Evolutionary conservation across 2,797 vertebrate genomes (phyloP), one percentile per base, ranked within the genome.

Genomic region (Liparis tanakae): DNA sequence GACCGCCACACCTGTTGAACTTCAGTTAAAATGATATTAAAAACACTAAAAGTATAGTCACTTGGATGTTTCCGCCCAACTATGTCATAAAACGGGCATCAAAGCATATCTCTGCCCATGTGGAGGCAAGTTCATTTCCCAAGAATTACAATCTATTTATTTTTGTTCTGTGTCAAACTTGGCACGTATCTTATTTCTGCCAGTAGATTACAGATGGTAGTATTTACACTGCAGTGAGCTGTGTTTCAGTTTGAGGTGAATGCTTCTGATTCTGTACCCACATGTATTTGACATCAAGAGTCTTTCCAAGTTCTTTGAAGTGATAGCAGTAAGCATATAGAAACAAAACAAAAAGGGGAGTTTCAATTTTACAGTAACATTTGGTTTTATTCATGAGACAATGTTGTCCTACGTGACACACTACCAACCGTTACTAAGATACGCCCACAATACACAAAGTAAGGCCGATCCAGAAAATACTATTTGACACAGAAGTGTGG

Each of bases 1-100:
- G 68, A 85, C 72, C 43, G 44, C 64, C 67, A 87, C 75, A 30
- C 25, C 48, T 83, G 78, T 81, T 84, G 59, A 70, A 71, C 20
- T 53, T 36, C 13, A 54, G 18, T 41, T 60, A 59, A 60, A 73
- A 57, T 70, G 10, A 67, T 51, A 74, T 60, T 41, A 18, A 54
- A 83, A 43, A 55, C 14, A 14, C 12, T 33, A 50, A 82, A 59
- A 30, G 1, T 44, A 1, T 34, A 7, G 30, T 25, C 0, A 58
- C 30, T 46, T 12, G 5, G 46, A 56, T 30, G 3, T 44, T 37
- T 48, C 48, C 22, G 5, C 14, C 18, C 18, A 51, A 51, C 25
- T 20, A 14, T 48, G 55, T 34, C 10, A 61, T 53, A 33, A 37
- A 43, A 39, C 15, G 4, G 25, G 5, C 37, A 34, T 22, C 30